phyloP scores from a whole-genome alignment of 2,888 invertebrate species.

The Macrosoma leucophasiata region DNA sequence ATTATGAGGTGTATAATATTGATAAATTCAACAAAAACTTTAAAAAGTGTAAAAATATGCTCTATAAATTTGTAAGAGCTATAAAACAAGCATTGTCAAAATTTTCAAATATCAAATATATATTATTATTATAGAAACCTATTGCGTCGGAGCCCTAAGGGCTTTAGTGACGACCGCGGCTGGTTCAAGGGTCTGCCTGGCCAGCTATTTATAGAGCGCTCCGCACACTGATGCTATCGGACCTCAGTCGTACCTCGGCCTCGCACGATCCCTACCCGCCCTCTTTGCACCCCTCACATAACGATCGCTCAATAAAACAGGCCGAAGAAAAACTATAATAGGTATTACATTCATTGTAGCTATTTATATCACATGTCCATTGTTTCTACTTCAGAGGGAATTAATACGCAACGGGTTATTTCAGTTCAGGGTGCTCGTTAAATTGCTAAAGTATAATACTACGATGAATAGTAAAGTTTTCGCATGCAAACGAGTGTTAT shows the following conservation, averaged over 20 bases:
- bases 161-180: constrained; percentile 53
- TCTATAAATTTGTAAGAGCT: too few relatives aligned
- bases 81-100: too few relatives aligned
- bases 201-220: constrained; percentile 67
- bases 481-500: constrained; percentile 34
- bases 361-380: constrained; percentile 70
- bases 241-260: constrained; percentile 46
- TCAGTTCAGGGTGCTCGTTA: constrained; percentile 45
- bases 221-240: constrained; percentile 62
- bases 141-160: constrained; percentile 45
- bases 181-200: constrained; percentile 69
- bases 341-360: constrained; percentile 66
- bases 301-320: constrained; percentile 63
- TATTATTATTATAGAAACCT: constrained; percentile 24
- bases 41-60: too few relatives aligned
- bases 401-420: constrained; percentile 57
- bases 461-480: constrained; percentile 37
- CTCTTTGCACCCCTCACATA: constrained; percentile 64
- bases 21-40: too few relatives aligned
- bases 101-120: too few relatives aligned
- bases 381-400: constrained; percentile 58
- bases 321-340: constrained; percentile 56
- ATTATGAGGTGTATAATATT: too few relatives aligned
- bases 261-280: constrained; percentile 61
- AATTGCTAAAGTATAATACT: constrained; percentile 48